Evolutionary conservation across 2,113 vertebrate genomes (phyloP).

Genomic region (Oncorhynchus tshawytscha): DNA sequence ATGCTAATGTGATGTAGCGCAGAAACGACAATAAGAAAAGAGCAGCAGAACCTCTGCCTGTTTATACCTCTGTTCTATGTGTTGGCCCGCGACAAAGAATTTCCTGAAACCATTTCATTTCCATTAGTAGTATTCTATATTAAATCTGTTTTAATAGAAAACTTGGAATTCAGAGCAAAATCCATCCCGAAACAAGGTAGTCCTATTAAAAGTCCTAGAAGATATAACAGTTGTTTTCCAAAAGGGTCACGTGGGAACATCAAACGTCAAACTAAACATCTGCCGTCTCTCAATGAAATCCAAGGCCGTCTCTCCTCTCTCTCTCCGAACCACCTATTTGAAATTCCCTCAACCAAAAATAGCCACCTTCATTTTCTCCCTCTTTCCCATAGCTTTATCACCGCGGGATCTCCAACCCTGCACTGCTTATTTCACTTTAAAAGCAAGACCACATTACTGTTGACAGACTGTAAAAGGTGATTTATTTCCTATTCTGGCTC

Average conservation of each 20-base stretch:
- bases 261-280: constrained; percentile 4
- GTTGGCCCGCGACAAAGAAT: too few relatives aligned
- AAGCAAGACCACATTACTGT: constrained; percentile 56
- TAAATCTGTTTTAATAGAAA: too few relatives aligned
- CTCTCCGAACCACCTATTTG: constrained; percentile 16
- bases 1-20: background rate
- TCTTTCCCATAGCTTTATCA: constrained; percentile 39
- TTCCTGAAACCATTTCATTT: too few relatives aligned
- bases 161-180: background rate
- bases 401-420: constrained; percentile 36
- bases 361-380: constrained; percentile 1
- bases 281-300: background rate
- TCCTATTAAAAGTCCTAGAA: background rate
- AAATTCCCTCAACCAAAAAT: constrained; percentile 6
- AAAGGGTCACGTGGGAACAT: constrained; percentile 15
- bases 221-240: too few relatives aligned
- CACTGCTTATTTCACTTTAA: constrained; percentile 64
- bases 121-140: too few relatives aligned
- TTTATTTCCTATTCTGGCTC: constrained; percentile 57
- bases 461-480: constrained; percentile 70
- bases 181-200: background rate
- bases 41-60: background rate
- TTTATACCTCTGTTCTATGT: background rate
- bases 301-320: constrained; percentile 10
- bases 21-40: background rate